Base-by-base conservation (phyloP, 2,888 invertebrate species). In the Rhyacophila evoluta region DNA sequence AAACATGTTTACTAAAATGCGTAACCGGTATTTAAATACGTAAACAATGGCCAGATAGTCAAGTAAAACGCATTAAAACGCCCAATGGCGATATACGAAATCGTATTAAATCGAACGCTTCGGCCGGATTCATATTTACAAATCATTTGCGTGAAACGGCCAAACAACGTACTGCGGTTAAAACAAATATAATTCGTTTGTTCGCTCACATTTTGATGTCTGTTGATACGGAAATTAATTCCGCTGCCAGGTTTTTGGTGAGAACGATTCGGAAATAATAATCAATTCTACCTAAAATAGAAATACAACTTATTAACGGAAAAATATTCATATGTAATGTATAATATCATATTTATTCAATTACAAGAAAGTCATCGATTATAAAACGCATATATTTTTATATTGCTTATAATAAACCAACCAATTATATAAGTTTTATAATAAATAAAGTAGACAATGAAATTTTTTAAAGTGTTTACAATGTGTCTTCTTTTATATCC, bases 171-270 rank as follows among this genome's bases (percentile, higher is more conserved):
- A 25, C 19, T 55, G 55, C 19, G 69, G 69, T 33, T 29, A 55
- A 55, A 33, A 33, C 69, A 69, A 69, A 69, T 69, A 69, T 69
- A 69, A 69, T 29, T 29, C 69, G n/a, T 33, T 28, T 69, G 69
- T 69, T 69, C n/a, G 33, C 69, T 28, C 69, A 69, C 33, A 33
- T 69, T 33, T 69, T 33, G 69, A 69, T 69, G 69, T 25, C 33
- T 28, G 69, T 69, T 69, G 69, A 69, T 69, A 55, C 55, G 55
- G 55, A 55, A 55, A 55, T 25, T 19, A 29, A 69, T 69, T 69
- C 69, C 12, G 29, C 69, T 10, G 29, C 69, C 28, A 28, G 29
- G 69, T 28, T 69, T 29, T n/a, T 29, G 8, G 12, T 5, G n/a
- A 69, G 10, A 69, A 69, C 55, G 55, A 55, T 55, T n/a, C n/a